phyloP scores from a whole-genome alignment of 2,888 invertebrate species.

The Hartigia nigra region DNA sequence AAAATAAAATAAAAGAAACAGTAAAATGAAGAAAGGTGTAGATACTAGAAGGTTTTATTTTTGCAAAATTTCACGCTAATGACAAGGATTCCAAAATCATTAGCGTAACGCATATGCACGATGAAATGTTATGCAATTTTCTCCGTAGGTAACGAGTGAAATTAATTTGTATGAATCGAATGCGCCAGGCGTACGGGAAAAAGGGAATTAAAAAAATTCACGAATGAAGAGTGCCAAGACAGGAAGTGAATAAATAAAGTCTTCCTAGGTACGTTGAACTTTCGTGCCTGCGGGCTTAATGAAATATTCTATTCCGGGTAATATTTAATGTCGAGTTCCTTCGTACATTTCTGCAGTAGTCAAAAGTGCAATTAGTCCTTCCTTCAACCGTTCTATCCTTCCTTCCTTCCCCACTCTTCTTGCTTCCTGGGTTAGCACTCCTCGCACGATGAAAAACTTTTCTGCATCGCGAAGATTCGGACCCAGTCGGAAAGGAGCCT shows the following conservation, averaged over 20 bases:
- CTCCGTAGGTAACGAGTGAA: neutral
- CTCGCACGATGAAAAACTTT: constrained; percentile 20
- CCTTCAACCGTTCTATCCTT: constrained; percentile 13
- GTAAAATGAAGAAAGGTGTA: neutral
- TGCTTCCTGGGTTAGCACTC: constrained; percentile 13
- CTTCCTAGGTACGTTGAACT: constrained; percentile 5
- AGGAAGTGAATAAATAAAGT: constrained; percentile 3
- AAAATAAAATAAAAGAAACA: too few relatives aligned
- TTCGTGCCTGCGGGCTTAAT: constrained; percentile 25
- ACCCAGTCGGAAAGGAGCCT: neutral
- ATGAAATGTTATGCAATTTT: neutral
- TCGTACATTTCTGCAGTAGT: constrained; percentile 27
- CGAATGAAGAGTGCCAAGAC: neutral
- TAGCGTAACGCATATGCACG: neutral
- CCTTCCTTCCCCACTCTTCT: constrained; percentile 10
- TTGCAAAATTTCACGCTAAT: neutral
- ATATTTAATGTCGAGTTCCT: constrained; percentile 34
- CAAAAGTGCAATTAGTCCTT: constrained; percentile 42
- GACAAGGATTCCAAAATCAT: neutral
- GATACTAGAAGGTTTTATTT: neutral
- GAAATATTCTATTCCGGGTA: constrained; percentile 40
- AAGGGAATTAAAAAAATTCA: neutral
- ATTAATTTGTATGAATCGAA: neutral
- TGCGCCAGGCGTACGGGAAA: neutral
- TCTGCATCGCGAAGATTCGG: constrained; percentile 17